Evolutionary conservation across 1,140 invertebrate genomes (phyloP).

Genomic region (Drosophila pandora): DNA sequence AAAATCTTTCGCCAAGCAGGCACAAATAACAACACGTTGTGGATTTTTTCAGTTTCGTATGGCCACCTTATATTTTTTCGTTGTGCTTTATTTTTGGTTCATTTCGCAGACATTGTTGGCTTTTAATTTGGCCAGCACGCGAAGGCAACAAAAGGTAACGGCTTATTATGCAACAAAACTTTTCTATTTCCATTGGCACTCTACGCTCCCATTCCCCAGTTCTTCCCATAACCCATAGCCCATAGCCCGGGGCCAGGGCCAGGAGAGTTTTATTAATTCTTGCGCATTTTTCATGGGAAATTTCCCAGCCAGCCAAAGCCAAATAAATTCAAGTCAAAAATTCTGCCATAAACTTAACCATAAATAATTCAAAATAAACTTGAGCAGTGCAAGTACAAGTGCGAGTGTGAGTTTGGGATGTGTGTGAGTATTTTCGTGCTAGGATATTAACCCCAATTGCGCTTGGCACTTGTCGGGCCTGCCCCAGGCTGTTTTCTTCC

Average conservation of each 20-base stretch:
- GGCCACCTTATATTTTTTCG: conserved; percentile 5
- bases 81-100: conserved; percentile 67
- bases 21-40: conserved; percentile 76
- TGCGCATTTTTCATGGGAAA: conserved; percentile 71
- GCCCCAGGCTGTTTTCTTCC: conserved; percentile 31
- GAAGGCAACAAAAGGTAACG: conserved; percentile 61
- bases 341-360: conserved; percentile 79
- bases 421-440: conserved; percentile 64
- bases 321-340: conserved; percentile 78
- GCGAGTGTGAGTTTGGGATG: conserved; percentile 17
- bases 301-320: conserved; percentile 49
- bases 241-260: neutral
- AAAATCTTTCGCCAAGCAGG: conserved; percentile 66
- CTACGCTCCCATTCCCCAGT: conserved; percentile 1
- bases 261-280: conserved; percentile 69
- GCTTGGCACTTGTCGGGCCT: conserved; percentile 69
- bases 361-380: conserved; percentile 79
- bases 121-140: conserved; percentile 77
- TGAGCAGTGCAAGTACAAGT: conserved; percentile 24
- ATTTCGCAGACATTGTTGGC: conserved; percentile 79
- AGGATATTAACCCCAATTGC: conserved; percentile 82
- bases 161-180: conserved; percentile 67
- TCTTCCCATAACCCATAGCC: neutral
- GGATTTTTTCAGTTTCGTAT: conserved; percentile 34
- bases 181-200: conserved; percentile 71